A percentile compares a stretch with the other conserved stretches of the same genome.
Evolutionary conservation across 2,113 vertebrate genomes (phyloP).

Genomic region (Gobiocypris rarus): DNA sequence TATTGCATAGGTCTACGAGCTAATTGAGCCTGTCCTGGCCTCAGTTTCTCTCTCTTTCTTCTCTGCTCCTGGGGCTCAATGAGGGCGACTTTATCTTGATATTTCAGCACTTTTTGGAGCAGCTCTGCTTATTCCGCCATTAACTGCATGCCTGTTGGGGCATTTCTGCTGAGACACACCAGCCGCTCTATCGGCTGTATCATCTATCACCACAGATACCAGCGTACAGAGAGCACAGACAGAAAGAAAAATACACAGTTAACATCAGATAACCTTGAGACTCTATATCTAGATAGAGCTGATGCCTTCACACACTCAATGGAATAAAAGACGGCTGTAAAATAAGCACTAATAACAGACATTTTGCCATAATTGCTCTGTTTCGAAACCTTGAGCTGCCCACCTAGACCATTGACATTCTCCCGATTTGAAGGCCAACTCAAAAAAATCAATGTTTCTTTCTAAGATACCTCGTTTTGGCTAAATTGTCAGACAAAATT

Average conservation of each 20-base stretch:
- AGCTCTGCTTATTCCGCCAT: background rate
- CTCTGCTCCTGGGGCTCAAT: background rate
- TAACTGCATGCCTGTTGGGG: background rate
- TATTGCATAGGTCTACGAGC: background rate
- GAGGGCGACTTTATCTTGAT: background rate
- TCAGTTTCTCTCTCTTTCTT: background rate
- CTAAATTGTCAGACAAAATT: no score
- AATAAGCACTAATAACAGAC: conserved; percentile 8
- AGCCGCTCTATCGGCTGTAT: conserved; percentile 33
- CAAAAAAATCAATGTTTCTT: no score
- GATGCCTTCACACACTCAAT: background rate
- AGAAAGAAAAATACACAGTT: conserved; percentile 36
- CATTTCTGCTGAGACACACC: conserved; percentile 25
- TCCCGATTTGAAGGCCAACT: background rate
- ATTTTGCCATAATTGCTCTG: background rate
- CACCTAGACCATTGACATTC: background rate
- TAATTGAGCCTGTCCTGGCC: conserved; percentile 10
- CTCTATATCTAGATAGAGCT: background rate
- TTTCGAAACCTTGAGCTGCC: conserved; percentile 5
- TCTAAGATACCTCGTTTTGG: background rate
- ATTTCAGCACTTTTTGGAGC: conserved; percentile 23
- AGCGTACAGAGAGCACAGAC: conserved; percentile 8
- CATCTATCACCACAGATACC: conserved; percentile 35
- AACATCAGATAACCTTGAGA: conserved; percentile 40
- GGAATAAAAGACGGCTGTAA: background rate